Percentiles rank a stretch among this genome's conserved stretches.
phyloP scores from a whole-genome alignment of 2,888 invertebrate genomes.

The Pollenia griseotomentosa region DNA sequence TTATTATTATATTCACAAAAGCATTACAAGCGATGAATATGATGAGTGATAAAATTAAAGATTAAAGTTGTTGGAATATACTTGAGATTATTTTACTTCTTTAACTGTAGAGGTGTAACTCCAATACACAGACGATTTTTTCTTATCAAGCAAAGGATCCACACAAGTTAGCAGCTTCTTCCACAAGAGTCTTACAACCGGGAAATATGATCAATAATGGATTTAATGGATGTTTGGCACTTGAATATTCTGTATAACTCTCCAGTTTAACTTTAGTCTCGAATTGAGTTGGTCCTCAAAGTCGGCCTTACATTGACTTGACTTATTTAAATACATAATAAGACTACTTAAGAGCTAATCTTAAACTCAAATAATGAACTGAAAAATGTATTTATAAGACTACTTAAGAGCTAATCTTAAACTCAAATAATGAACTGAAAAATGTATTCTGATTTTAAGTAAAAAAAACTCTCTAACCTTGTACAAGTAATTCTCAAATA shows the following conservation, averaged over 20 bases:
- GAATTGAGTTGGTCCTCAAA: slow-evolving; percentile 43
- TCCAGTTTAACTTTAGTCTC: not conserved
- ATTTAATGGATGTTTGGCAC: not conserved
- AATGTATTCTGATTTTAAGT: not conserved
- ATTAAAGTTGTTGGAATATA: too few relatives aligned
- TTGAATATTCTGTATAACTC: not conserved
- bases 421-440: slow-evolving; percentile 25
- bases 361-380: slow-evolving; percentile 35
- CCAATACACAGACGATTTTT: too few relatives aligned
- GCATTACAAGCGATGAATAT: too few relatives aligned
- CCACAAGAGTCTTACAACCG: too few relatives aligned
- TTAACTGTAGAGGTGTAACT: too few relatives aligned
- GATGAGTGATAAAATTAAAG: too few relatives aligned
- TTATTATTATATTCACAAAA: too few relatives aligned
- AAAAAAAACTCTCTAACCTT: not conserved
- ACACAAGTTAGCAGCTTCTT: too few relatives aligned
- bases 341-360: slow-evolving; percentile 41
- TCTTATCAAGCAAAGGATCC: too few relatives aligned
- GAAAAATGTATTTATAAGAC: slow-evolving; percentile 11
- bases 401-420: slow-evolving; percentile 43
- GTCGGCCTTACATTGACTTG: slow-evolving; percentile 22
- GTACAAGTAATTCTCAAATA: too few relatives aligned
- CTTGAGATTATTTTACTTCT: too few relatives aligned
- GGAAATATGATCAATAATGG: not conserved
- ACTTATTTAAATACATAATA: slow-evolving; percentile 22